Evolutionary conservation across 2,888 invertebrate genomes (phyloP), one percentile per base, ranked within the genome.

Genomic region (Acholoe squamosa): DNA sequence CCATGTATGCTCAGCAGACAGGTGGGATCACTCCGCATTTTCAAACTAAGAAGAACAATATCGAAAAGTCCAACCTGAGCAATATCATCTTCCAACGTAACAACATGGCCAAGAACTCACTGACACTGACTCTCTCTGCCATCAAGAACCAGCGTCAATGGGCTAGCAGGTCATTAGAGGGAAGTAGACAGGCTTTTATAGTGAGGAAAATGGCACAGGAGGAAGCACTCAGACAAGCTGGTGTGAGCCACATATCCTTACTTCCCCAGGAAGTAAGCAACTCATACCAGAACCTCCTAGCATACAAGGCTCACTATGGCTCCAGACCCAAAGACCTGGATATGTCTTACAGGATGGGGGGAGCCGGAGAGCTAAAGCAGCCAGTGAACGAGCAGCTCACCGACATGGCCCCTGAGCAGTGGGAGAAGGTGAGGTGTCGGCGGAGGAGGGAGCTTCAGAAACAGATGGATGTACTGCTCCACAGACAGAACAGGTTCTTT

Each of bases 171-270:
- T 51, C 52, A 7, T 76, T 34, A 31, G 67, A 86, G 31, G 54
- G 61, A 16, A 67, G 86, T 0, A 14, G 54, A 16, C 43, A 77
- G 43, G 90, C 90, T 22, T 91, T 91, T 43, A 76, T 91, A n/a
- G n/a, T 91, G 0, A 89, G 91, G 25, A 25, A 86, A 25, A 14
- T 86, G 54, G 14, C 52, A 25, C 86, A 86, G 86, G 31, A 86
- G 86, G 86, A 86, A 54, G 0, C 25, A 25, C 86, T 54, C 19
- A 28, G 33, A 7, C 52, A 54, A 0, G 52, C 54, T 16, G 86
- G 86, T 22, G 19, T 86, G 52, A 54, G 31, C 86, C 86, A 86
- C 54, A 28, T 86, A 12, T 86, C 86, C 1, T 54, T 86, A 52
- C 86, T 86, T 19, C 86, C 86, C 19, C 54, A 86, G 54, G 54